These are phyloP conservation scores for Calyptomena viridis DNA, from an alignment of 2,113 vertebrate genomes.

Conservation along the genomic window DNA sequence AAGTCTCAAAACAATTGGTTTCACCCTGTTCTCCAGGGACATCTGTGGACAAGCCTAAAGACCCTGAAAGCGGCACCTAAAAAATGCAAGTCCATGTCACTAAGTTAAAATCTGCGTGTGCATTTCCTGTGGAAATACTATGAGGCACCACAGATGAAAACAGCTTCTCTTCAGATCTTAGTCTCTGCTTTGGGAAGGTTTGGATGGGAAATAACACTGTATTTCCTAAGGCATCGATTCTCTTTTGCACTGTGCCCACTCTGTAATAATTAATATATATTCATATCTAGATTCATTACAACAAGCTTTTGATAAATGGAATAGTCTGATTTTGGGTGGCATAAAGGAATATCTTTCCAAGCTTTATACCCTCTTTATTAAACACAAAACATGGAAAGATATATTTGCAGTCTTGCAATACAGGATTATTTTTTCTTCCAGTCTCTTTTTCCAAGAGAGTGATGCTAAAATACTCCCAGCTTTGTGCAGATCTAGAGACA, in stretches of 20 bases:
- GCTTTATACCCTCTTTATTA: slow-evolving; percentile 11
- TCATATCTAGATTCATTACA: neutral
- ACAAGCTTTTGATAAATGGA: neutral
- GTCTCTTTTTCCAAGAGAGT: neutral
- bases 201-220: neutral
- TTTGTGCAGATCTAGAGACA: neutral
- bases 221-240: neutral
- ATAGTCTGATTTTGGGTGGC: neutral
- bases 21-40: neutral
- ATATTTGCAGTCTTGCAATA: neutral
- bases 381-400: slow-evolving; percentile 2
- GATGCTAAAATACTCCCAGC: neutral
- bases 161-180: neutral
- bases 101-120: neutral
- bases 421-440: neutral
- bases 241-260: neutral
- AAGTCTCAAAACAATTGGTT: neutral
- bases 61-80: neutral
- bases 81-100: neutral
- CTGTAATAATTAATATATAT: neutral
- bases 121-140: neutral
- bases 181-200: neutral
- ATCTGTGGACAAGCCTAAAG: neutral
- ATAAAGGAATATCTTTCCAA: neutral
- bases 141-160: neutral